Evolutionary conservation across 2,113 vertebrate species (phyloP).

Genomic region (Galbula dea): DNA sequence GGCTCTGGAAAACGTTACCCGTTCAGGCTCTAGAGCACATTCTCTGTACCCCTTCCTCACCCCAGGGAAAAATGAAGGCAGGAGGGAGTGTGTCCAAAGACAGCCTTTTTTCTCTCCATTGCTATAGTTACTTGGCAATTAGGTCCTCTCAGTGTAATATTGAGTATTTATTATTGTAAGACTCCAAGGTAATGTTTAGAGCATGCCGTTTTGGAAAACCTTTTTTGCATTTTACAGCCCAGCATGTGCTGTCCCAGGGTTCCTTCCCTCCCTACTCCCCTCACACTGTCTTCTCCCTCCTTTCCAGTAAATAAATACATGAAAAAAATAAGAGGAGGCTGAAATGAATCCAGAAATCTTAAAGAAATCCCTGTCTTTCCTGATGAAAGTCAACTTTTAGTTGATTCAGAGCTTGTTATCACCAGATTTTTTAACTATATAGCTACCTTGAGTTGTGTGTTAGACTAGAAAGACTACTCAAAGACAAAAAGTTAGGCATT

Average conservation of each 20-base stretch:
- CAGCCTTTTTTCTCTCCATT: conserved; percentile 29
- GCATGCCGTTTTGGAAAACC: neutral
- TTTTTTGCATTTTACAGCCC: neutral
- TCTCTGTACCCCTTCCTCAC: conserved; percentile 34
- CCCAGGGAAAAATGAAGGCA: conserved; percentile 51
- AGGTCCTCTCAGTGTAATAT: neutral
- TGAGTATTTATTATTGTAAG: conserved; percentile 40
- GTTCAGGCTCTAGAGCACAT: conserved; percentile 51
- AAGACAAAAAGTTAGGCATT: neutral
- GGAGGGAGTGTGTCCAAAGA: conserved; percentile 25
- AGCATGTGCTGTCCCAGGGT: neutral
- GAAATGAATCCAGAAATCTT: conserved; percentile 28
- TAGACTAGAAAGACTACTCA: neutral
- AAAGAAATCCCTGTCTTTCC: conserved; percentile 9
- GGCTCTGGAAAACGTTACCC: conserved; percentile 52
- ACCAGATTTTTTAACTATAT: neutral
- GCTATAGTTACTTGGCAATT: conserved; percentile 42
- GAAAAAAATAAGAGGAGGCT: neutral
- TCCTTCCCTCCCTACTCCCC: neutral
- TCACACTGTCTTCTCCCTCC: neutral
- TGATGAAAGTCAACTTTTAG: neutral
- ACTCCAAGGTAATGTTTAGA: conserved; percentile 48
- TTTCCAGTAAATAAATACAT: conserved; percentile 28
- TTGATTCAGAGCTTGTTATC: neutral
- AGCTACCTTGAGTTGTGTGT: neutral